Evolutionary conservation across 2,797 vertebrate genomes (phyloP).

Genomic region (Danio kyathit): DNA sequence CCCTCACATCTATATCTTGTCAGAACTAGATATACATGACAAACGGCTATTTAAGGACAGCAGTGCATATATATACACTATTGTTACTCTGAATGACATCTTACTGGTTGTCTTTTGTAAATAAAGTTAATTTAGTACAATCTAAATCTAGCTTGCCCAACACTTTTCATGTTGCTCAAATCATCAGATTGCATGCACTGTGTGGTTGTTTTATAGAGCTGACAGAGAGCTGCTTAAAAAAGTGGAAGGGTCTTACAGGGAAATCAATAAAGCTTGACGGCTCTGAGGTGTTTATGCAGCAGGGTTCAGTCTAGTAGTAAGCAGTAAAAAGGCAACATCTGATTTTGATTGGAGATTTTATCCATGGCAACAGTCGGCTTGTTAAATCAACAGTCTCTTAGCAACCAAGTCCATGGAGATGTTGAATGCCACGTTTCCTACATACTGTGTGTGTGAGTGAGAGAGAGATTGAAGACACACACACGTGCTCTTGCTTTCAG

Average conservation of each 20-base stretch:
- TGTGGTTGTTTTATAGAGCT: background rate
- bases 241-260: background rate
- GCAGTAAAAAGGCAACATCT: slow-evolving; percentile 42
- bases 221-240: background rate
- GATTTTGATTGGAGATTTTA: slow-evolving; percentile 64
- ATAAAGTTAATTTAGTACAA: no score
- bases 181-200: background rate
- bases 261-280: slow-evolving; percentile 51
- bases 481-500: no score
- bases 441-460: background rate
- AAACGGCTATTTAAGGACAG: no score
- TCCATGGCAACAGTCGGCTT: slow-evolving; percentile 68
- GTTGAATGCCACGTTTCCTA: slow-evolving; percentile 54
- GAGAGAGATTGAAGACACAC: no score
- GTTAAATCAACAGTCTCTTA: slow-evolving; percentile 78
- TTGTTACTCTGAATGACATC: no score
- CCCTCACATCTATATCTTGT: no score
- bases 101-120: no score
- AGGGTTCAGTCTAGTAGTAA: slow-evolving; percentile 45
- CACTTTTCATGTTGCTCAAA: background rate
- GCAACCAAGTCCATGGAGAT: slow-evolving; percentile 74
- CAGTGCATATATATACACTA: no score
- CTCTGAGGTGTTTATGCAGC: background rate
- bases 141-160: background rate
- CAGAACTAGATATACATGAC: no score